Evolutionary conservation across 2,888 invertebrate species (phyloP).

Genomic region (Protophormia terraenovae): DNA sequence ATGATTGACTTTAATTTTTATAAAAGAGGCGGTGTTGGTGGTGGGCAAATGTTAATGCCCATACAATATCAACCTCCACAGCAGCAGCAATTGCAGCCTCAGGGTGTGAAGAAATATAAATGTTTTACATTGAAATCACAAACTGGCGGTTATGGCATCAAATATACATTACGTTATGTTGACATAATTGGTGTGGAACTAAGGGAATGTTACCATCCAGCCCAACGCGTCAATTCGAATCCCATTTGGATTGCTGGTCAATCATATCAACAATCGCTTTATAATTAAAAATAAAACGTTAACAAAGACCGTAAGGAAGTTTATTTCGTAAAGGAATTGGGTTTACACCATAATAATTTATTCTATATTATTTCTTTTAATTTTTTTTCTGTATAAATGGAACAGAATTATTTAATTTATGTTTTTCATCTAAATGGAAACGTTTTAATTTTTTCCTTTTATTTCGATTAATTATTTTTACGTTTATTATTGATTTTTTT

Average conservation of each 20-base stretch:
- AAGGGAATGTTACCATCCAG: constrained; percentile 68
- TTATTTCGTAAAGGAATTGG: not conserved
- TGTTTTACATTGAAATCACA: constrained; percentile 67
- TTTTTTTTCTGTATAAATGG: constrained; percentile 2
- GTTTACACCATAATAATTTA: too few species aligned
- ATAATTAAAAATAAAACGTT: constrained; percentile 45
- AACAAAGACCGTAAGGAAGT: not conserved
- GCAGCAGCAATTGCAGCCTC: not conserved
- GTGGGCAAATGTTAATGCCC: not conserved
- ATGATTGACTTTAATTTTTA: not conserved
- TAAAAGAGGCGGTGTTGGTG: not conserved
- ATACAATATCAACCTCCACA: not conserved
- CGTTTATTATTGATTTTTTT: constrained; percentile 10
- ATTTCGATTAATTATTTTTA: constrained; percentile 9
- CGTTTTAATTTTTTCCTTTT: constrained; percentile 27
- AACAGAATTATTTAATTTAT: constrained; percentile 18
- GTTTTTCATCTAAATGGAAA: constrained; percentile 35
- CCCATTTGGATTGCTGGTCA: constrained; percentile 70
- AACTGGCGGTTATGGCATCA: constrained; percentile 46
- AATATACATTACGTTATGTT: constrained; percentile 64
- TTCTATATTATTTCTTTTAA: not conserved
- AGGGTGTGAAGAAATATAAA: not conserved
- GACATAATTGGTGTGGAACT: constrained; percentile 51
- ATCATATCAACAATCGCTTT: constrained; percentile 69
- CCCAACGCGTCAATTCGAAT: constrained; percentile 67